phyloP scores from a whole-genome alignment of 2,113 vertebrate genomes.

The Oryzias javanicus region DNA sequence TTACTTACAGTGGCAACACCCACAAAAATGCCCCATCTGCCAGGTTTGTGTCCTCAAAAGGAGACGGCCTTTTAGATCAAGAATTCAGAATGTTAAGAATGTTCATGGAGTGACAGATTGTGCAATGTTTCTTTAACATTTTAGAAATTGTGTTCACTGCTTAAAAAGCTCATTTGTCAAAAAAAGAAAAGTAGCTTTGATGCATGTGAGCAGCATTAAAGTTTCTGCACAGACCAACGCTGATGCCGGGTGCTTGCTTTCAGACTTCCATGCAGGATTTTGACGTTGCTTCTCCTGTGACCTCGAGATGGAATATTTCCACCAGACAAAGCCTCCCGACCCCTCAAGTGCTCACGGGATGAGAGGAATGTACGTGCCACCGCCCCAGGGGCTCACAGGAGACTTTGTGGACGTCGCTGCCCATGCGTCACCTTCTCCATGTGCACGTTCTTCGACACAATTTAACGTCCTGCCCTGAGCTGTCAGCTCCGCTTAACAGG shows the following conservation, averaged over 20 bases:
- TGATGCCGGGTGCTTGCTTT: conserved; percentile 9
- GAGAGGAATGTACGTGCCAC: conserved; percentile 32
- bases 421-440: conserved; percentile 6
- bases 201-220: conserved; percentile 37
- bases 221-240: conserved; percentile 6
- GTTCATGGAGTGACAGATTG: conserved; percentile 8
- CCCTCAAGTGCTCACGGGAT: conserved; percentile 13
- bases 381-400: conserved; percentile 8
- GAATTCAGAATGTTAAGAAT: too few relatives aligned
- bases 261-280: conserved; percentile 15
- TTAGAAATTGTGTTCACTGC: not conserved
- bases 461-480: conserved; percentile 1
- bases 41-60: conserved; percentile 19
- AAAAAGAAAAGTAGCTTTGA: conserved; percentile 42
- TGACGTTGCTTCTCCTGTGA: conserved; percentile 5
- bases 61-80: conserved; percentile 23
- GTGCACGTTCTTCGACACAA: conserved; percentile 6
- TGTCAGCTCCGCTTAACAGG: conserved; percentile 7
- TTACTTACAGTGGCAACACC: not conserved
- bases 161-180: conserved; percentile 4
- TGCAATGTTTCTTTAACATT: conserved; percentile 4
- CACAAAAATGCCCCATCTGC: not conserved
- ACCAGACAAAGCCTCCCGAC: conserved; percentile 16
- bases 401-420: conserved; percentile 14
- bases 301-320: conserved; percentile 12